Evolutionary conservation across 1,140 invertebrate species (phyloP).

Genomic region (Megalopta genalis): DNA sequence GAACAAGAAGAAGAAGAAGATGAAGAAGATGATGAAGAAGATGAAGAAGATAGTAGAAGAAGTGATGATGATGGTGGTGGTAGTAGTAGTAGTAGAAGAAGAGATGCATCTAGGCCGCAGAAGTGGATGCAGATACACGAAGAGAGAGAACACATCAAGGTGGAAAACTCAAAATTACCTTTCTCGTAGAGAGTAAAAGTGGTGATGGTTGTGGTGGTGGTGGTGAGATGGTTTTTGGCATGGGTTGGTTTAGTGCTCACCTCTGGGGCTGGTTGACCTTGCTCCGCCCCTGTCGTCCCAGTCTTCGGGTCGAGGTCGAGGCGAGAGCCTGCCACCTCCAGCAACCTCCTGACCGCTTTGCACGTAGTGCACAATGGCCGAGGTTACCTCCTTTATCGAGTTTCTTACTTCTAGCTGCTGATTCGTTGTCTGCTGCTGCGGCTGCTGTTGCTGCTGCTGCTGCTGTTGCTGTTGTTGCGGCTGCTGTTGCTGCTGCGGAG

Average conservation of each 20-base stretch:
- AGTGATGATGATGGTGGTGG: too few species aligned
- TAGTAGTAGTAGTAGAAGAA: slow-evolving; percentile 30
- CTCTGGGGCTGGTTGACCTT: slow-evolving; percentile 79
- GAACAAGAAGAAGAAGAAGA: too few species aligned
- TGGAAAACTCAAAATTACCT: slow-evolving; percentile 78
- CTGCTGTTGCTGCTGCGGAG: slow-evolving; percentile 13
- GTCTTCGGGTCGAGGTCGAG: slow-evolving; percentile 75
- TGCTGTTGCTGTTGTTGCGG: slow-evolving; percentile 57
- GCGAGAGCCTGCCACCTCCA: slow-evolving; percentile 76
- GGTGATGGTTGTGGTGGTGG: slow-evolving; percentile 71
- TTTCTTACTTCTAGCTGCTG: slow-evolving; percentile 90
- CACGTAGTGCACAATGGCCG: slow-evolving; percentile 95
- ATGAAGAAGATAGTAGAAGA: slow-evolving; percentile 28
- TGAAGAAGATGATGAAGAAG: slow-evolving; percentile 38
- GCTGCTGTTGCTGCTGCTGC: slow-evolving; percentile 66
- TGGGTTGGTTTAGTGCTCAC: slow-evolving; percentile 78
- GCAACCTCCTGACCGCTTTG: slow-evolving; percentile 84
- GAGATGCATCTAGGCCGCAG: slow-evolving; percentile 53
- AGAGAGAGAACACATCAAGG: slow-evolving; percentile 68
- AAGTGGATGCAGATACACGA: slow-evolving; percentile 57
- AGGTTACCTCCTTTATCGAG: slow-evolving; percentile 94
- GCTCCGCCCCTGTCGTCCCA: slow-evolving; percentile 77
- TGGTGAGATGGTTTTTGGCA: slow-evolving; percentile 72
- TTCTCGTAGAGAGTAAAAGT: slow-evolving; percentile 75
- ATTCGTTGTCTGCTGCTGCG: slow-evolving; percentile 72